A percentile compares a stretch with the other conserved stretches of the same genome.
phyloP scores from a whole-genome alignment of 2,113 vertebrate genomes.

The Gila orcuttii region DNA sequence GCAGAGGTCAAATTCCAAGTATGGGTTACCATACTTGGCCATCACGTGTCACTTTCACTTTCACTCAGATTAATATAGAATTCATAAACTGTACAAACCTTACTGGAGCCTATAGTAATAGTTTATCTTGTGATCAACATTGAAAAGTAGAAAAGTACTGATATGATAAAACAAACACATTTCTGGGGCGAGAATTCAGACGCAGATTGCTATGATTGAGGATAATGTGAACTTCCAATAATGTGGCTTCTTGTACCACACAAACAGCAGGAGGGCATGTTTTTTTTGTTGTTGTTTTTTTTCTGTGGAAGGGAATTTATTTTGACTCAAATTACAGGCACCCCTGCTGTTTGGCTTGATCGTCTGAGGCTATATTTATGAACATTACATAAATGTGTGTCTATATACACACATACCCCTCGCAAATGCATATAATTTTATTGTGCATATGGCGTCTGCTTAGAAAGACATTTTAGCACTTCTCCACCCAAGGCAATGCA shows the following conservation, averaged over 20 bases:
- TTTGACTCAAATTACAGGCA: slow-evolving; percentile 25
- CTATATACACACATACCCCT: not conserved
- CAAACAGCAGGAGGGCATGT: not conserved
- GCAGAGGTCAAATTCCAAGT: too few relatives aligned
- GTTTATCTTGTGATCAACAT: not conserved
- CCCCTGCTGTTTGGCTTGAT: slow-evolving; percentile 28
- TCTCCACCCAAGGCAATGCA: slow-evolving; percentile 39
- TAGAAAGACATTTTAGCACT: slow-evolving; percentile 21
- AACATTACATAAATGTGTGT: slow-evolving; percentile 10
- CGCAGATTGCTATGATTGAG: not conserved
- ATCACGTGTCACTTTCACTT: too few relatives aligned
- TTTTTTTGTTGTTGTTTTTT: too few relatives aligned
- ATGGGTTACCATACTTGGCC: too few relatives aligned
- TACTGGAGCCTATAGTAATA: not conserved
- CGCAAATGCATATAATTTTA: slow-evolving; percentile 4
- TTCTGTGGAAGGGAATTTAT: not conserved
- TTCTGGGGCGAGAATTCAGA: not conserved
- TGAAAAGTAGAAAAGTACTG: not conserved
- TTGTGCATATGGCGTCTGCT: not conserved
- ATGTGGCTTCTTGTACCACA: not conserved
- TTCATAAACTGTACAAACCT: slow-evolving; percentile 13
- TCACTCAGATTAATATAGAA: slow-evolving; percentile 1
- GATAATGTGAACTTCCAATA: slow-evolving; percentile 4
- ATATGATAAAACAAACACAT: slow-evolving; percentile 21
- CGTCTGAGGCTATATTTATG: slow-evolving; percentile 4